A percentile compares a stretch with the other conserved stretches of the same genome.
These are phyloP conservation scores for Podarcis cretensis DNA, from an alignment of 2,113 vertebrate genomes.

Conservation along the genomic window DNA sequence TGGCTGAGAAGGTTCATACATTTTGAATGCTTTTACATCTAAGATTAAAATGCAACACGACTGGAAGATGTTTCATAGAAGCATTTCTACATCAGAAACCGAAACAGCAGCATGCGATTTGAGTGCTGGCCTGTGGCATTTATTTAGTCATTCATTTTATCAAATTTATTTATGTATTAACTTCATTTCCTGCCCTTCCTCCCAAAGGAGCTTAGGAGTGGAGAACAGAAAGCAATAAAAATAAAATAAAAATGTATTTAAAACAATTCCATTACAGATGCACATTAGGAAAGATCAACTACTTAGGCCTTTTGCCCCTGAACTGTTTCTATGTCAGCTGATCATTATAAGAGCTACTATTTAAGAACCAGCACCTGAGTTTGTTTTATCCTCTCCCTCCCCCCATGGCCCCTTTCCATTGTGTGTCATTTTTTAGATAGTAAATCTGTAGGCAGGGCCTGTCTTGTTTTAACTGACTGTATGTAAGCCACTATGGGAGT, in stretches of 20 bases:
- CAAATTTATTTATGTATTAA: neutral
- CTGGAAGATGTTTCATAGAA: constrained; percentile 6
- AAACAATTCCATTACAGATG: neutral
- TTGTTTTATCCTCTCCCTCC: too few relatives aligned
- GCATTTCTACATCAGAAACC: neutral
- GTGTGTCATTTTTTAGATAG: too few relatives aligned
- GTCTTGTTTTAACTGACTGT: too few relatives aligned
- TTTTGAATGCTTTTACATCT: constrained; percentile 2
- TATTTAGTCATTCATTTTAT: too few relatives aligned
- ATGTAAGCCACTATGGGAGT: too few relatives aligned
- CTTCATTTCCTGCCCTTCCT: neutral
- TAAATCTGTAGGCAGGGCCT: too few relatives aligned
- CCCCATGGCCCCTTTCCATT: too few relatives aligned
- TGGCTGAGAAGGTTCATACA: neutral
- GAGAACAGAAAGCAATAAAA: neutral
- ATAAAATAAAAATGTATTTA: neutral
- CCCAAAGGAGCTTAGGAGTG: neutral
- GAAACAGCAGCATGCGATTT: neutral
- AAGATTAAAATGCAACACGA: constrained; percentile 18
- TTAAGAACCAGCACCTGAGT: too few relatives aligned
- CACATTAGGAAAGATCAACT: too few relatives aligned
- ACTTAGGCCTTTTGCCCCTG: too few relatives aligned
- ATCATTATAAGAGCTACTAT: too few relatives aligned
- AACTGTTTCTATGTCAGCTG: too few relatives aligned
- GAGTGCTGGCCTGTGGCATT: neutral